Conservation (phyloP, 1,140 invertebrate genomes). For the Ips nitidus region DNA sequence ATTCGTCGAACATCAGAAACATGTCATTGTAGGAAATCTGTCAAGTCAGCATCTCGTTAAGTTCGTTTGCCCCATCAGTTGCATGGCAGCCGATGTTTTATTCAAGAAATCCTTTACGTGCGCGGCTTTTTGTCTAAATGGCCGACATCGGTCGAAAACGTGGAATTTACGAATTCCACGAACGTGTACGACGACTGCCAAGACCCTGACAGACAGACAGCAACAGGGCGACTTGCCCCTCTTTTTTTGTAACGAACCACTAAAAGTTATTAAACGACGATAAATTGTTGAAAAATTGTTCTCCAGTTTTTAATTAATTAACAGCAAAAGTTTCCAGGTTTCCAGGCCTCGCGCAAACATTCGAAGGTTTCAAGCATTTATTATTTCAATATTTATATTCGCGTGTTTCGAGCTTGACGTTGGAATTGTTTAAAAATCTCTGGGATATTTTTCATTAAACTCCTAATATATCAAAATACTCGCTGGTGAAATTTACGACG, state of each 20-base stretch:
- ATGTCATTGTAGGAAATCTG: slow-evolving; percentile 16
- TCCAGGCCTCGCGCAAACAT: background rate
- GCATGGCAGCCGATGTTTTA: slow-evolving; percentile 21
- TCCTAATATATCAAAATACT: slow-evolving; percentile 19
- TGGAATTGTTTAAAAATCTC: slow-evolving; percentile 7
- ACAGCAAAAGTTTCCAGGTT: background rate
- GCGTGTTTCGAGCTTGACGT: slow-evolving; percentile 14
- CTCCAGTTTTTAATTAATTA: slow-evolving; percentile 1
- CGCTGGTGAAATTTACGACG: slow-evolving; percentile 16
- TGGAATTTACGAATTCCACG: slow-evolving; percentile 12
- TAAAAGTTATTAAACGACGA: background rate
- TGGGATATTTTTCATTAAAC: slow-evolving; percentile 18
- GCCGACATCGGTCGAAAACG: slow-evolving; percentile 14
- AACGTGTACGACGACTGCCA: slow-evolving; percentile 2
- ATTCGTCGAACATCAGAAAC: slow-evolving; percentile 6
- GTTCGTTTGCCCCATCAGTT: slow-evolving; percentile 18
- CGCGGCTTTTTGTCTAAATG: slow-evolving; percentile 22
- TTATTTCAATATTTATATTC: slow-evolving; percentile 17
- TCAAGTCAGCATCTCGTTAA: slow-evolving; percentile 20
- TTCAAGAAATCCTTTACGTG: slow-evolving; percentile 24
- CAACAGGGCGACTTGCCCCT: background rate
- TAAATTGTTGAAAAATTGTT: background rate
- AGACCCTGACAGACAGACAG: slow-evolving; percentile 12
- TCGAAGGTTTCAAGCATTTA: slow-evolving; percentile 1
- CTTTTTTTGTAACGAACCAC: background rate